Evolutionary conservation across 2,888 invertebrate species (phyloP).

Genomic region (Sarcophaga carnaria): DNA sequence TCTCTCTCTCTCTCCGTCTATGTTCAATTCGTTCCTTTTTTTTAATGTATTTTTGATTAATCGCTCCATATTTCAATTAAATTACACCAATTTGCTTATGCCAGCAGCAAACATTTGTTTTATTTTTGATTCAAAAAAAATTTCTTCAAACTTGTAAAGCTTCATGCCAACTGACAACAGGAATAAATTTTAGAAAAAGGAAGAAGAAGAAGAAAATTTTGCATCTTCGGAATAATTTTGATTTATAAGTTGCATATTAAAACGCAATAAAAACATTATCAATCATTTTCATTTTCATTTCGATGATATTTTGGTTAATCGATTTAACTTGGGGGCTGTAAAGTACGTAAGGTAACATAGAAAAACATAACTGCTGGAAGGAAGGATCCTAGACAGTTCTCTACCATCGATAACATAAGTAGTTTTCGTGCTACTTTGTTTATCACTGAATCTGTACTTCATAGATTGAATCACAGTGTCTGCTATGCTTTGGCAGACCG

Average conservation of each 20-base stretch:
- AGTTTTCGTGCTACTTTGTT: no score
- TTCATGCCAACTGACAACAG: conserved; percentile 60
- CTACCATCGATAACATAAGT: no score
- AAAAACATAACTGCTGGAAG: no score
- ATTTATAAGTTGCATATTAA: conserved; percentile 16
- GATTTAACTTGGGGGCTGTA: no score
- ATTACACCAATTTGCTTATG: conserved; percentile 61
- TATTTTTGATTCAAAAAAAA: conserved; percentile 13
- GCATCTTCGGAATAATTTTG: conserved; percentile 8
- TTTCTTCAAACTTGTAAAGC: conserved; percentile 51
- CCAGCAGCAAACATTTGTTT: conserved; percentile 52
- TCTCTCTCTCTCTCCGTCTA: not conserved
- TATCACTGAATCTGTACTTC: no score
- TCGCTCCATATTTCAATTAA: conserved; percentile 62
- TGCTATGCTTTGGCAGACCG: no score
- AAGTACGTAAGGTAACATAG: no score
- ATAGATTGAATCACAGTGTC: no score
- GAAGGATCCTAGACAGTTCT: no score
- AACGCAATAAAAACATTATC: no score
- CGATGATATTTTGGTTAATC: no score
- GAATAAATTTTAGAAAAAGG: conserved; percentile 48
- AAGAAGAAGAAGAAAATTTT: not conserved
- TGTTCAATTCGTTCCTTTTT: not conserved
- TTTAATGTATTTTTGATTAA: conserved; percentile 54
- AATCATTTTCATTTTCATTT: no score